A percentile compares a stretch with the other conserved stretches of the same genome.
Evolutionary conservation across 2,797 vertebrate genomes (phyloP).

Genomic region (Chiroxiphia lanceolata): DNA sequence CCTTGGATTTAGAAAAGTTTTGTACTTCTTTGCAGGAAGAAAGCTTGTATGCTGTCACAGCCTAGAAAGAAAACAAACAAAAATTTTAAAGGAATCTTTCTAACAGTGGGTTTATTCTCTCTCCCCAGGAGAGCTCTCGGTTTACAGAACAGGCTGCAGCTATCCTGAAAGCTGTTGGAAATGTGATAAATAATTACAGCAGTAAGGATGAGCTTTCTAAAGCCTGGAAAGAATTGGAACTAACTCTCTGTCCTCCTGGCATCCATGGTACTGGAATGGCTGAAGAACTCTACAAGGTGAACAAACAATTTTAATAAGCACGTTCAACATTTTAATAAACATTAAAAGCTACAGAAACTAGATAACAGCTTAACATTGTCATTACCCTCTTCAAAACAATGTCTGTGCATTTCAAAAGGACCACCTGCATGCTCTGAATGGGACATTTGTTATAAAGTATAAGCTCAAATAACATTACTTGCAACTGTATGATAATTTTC

Average conservation of each 20-base stretch:
- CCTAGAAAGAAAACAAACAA: neutral
- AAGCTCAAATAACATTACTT: neutral
- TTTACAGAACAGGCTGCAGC: slow-evolving; percentile 81
- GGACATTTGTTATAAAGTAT: neutral
- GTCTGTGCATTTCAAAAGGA: neutral
- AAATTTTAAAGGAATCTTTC: neutral
- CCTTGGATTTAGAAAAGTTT: neutral
- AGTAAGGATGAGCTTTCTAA: slow-evolving; percentile 66
- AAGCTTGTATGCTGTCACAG: neutral
- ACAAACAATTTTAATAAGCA: neutral
- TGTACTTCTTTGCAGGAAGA: neutral
- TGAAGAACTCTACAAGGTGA: slow-evolving; percentile 79
- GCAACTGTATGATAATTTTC: neutral
- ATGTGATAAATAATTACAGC: slow-evolving; percentile 79
- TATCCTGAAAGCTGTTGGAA: slow-evolving; percentile 83
- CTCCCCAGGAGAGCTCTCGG: slow-evolving; percentile 83
- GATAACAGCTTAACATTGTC: neutral
- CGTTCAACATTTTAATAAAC: neutral
- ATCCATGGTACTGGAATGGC: slow-evolving; percentile 37
- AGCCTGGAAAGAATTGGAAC: slow-evolving; percentile 74
- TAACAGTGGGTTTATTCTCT: neutral
- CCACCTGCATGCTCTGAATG: neutral
- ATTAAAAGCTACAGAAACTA: neutral
- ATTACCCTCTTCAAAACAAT: neutral
- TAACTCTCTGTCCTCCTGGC: slow-evolving; percentile 71